These are phyloP conservation scores for Dendronephthya gigantea DNA, from an alignment of 64 coral and sea anemone species.

Conservation along the genomic window DNA sequence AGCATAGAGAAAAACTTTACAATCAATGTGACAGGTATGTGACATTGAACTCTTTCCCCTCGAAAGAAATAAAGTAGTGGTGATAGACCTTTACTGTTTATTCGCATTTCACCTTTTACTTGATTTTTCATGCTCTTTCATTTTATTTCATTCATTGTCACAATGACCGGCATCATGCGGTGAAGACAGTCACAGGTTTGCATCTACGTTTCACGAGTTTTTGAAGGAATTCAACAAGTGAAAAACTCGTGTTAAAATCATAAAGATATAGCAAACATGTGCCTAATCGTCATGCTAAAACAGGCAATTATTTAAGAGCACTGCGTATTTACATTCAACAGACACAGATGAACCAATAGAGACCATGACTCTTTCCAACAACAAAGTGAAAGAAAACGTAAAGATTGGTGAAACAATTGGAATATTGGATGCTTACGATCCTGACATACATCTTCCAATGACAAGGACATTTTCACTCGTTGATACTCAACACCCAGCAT, in stretches of 20 bases:
- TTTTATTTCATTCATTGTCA: no score
- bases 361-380: background rate
- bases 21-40: background rate
- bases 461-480: background rate
- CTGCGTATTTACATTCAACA: background rate
- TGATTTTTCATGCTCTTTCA: no score
- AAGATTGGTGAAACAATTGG: background rate
- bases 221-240: no score
- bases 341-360: background rate
- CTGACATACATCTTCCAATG: background rate
- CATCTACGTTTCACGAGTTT: no score
- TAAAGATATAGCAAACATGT: no score
- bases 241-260: no score
- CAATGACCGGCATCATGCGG: no score
- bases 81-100: no score
- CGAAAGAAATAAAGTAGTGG: background rate
- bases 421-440: background rate
- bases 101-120: no score
- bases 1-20: background rate
- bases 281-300: no score
- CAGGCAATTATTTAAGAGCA: background rate
- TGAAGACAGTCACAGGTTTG: no score
- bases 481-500: background rate
- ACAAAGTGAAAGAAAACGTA: background rate
- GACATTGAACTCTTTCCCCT: background rate